These are phyloP conservation scores for Cactoblastis cactorum DNA, from an alignment of 2,888 invertebrate genomes.

Conservation along the genomic window DNA sequence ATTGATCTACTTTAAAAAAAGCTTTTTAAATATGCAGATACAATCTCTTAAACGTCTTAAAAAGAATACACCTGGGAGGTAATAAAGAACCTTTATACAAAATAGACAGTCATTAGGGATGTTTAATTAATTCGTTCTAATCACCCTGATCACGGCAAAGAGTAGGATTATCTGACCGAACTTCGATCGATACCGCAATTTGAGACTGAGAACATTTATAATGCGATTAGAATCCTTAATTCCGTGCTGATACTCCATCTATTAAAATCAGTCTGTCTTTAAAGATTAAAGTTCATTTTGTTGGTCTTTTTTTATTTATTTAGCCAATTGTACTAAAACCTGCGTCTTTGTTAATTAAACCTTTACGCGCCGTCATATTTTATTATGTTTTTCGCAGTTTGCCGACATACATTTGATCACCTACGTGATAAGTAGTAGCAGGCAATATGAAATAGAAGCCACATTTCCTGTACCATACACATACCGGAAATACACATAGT, in stretches of 20 bases:
- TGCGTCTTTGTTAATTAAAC: too few relatives aligned
- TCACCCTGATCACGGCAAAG: conserved; percentile 41
- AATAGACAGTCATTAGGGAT: conserved; percentile 20
- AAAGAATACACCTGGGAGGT: background rate
- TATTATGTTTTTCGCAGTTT: too few relatives aligned
- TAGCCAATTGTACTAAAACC: too few relatives aligned
- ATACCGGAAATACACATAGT: too few relatives aligned
- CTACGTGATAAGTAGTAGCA: too few relatives aligned
- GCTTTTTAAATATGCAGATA: too few relatives aligned
- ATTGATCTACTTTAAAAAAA: too few relatives aligned
- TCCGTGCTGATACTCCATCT: background rate
- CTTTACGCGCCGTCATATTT: too few relatives aligned
- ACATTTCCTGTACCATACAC: too few relatives aligned
- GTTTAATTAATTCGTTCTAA: conserved; percentile 50
- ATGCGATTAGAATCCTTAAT: conserved; percentile 30
- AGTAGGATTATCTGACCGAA: conserved; percentile 37
- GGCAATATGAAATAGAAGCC: too few relatives aligned
- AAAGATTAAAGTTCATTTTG: background rate
- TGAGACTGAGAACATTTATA: conserved; percentile 37
- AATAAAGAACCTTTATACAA: conserved; percentile 18
- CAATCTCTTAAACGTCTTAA: background rate
- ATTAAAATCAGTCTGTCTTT: background rate
- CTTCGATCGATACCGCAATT: conserved; percentile 40
- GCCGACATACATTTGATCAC: too few relatives aligned
- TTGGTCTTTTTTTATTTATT: too few relatives aligned